Base-by-base conservation (phyloP, 2,888 invertebrate species). In the Ceraclea dissimilis region DNA sequence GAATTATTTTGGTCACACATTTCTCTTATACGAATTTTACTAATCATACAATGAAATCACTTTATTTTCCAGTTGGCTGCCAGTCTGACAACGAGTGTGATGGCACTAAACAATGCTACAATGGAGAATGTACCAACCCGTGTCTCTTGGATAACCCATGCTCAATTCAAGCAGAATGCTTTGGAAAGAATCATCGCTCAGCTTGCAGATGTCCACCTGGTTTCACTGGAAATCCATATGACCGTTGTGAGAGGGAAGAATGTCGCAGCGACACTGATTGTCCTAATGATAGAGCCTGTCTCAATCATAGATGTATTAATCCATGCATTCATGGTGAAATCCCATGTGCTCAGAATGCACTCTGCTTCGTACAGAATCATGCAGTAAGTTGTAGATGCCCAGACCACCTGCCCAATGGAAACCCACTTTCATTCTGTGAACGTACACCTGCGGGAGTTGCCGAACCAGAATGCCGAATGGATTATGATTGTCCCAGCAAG, bases 361-460 rank as follows among this genome's bases (percentile, higher is more conserved):
- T 86, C 56, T 93, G 93, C 66, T 86, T 83, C 63, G 84, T 88
- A 1, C 80, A 86, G 63, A 89, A 90, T 67, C 93, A 94, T 68
- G 83, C 80, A 1, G 86, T 90, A 0, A 81, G 84, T 10, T 94
- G 94, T 67, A 83, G 84, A 65, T 94, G 94, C 68, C 93, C 93
- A 4, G 79, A 87, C 22, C 79, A 87, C 60, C 70, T 88, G 54
- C 90, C 91, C 1, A 69, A 83, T 52, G 93, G 93, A 61, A 88
- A 92, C 72, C 89, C 93, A 11, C 75, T 85, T 62, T 84, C 87
- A 0, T 86, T 85, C 68, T 92, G 92, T 67, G 80, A 84, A 64
- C 78, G 76, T 57, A 70, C 74, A 51, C 73, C 78, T 20, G 62
- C 64, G 39, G 69, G 74, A 48, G 66, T 70, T 51, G 75, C 80